Conservation (phyloP, 1,140 invertebrate species). For the Platyura marginata region DNA sequence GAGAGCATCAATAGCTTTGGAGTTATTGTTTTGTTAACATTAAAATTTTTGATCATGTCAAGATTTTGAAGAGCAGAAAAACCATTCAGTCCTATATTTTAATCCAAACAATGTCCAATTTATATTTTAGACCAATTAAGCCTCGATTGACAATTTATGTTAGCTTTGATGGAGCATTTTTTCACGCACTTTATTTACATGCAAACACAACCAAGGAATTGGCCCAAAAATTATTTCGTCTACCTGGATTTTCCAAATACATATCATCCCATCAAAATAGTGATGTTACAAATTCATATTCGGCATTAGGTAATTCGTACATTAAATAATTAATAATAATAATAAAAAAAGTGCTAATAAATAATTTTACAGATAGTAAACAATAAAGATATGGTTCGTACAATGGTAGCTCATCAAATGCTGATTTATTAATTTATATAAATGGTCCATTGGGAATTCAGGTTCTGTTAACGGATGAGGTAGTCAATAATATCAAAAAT, state of each 20-base stretch:
- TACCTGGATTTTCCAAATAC: slow-evolving; percentile 21
- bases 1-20: too few relatives aligned
- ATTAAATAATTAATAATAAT: too few relatives aligned
- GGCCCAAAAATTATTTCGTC: slow-evolving; percentile 37
- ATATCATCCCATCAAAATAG: too few relatives aligned
- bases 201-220: slow-evolving; percentile 44
- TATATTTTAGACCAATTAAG: slow-evolving; percentile 36
- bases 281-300: too few relatives aligned
- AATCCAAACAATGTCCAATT: slow-evolving; percentile 4
- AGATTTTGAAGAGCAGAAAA: background rate
- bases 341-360: too few relatives aligned
- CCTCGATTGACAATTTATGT: slow-evolving; percentile 67
- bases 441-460: slow-evolving; percentile 56
- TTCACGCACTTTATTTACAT: slow-evolving; percentile 64
- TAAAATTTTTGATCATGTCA: background rate
- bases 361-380: too few relatives aligned
- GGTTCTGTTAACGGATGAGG: slow-evolving; percentile 54
- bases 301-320: too few relatives aligned
- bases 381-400: too few relatives aligned
- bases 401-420: slow-evolving; percentile 25
- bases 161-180: slow-evolving; percentile 43
- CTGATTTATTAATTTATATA: slow-evolving; percentile 33
- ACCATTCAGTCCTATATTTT: background rate
- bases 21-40: too few relatives aligned
- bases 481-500: slow-evolving; percentile 43